Evolutionary conservation across 30 jellyfish, hydroid and myxozoan genomes (phyloP).

Genomic region (Catostylus mosaicus): DNA sequence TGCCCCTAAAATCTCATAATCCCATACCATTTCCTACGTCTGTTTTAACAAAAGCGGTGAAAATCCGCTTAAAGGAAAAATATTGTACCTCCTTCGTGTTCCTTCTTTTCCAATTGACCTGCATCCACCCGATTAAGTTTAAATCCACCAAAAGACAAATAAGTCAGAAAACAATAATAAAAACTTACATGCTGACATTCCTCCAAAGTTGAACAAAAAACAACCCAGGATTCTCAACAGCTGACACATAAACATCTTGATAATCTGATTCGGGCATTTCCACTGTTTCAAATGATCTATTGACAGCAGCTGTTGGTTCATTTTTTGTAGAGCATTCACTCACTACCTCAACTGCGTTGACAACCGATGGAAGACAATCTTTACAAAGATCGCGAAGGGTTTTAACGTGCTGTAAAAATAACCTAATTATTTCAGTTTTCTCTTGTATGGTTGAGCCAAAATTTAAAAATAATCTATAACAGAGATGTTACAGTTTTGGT

Average conservation of each 20-base stretch:
- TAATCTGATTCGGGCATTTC: constrained; percentile 65
- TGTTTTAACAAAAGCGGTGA: too few relatives aligned
- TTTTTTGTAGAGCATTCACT: constrained; percentile 16
- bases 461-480: too few relatives aligned
- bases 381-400: constrained; percentile 73
- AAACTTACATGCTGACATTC: constrained; percentile 53
- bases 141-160: too few relatives aligned
- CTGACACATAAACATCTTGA: constrained; percentile 87
- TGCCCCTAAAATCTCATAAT: too few relatives aligned
- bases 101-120: too few relatives aligned
- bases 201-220: constrained; percentile 78
- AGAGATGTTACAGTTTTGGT: too few relatives aligned
- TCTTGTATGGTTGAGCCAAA: too few relatives aligned
- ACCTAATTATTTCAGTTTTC: too few relatives aligned
- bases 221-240: constrained; percentile 82
- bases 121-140: too few relatives aligned
- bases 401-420: constrained; percentile 60
- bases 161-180: background rate
- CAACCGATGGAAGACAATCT: constrained; percentile 60
- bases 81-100: too few relatives aligned
- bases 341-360: constrained; percentile 25
- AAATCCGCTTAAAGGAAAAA: too few relatives aligned
- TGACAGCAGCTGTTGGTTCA: background rate
- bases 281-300: constrained; percentile 42
- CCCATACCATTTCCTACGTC: too few relatives aligned